Evolutionary conservation across 2,113 vertebrate genomes (phyloP).

Genomic region (Leuciscus idus): DNA sequence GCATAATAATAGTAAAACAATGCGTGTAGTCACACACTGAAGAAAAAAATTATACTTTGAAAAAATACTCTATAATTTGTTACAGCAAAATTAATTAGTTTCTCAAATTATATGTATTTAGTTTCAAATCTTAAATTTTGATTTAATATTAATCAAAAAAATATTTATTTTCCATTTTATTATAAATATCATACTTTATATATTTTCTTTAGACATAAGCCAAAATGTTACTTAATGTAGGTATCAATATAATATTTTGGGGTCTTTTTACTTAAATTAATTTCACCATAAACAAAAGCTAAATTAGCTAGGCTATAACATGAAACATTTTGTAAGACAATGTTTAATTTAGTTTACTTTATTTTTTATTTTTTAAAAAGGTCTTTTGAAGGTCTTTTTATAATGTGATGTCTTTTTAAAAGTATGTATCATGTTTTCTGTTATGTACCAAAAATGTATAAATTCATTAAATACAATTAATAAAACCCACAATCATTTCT

Average conservation of each 20-base stretch:
- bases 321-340: too few species aligned
- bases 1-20: constrained; percentile 8
- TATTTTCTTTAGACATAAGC: neutral
- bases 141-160: neutral
- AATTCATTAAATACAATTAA: too few species aligned
- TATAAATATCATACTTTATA: neutral
- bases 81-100: neutral
- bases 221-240: neutral
- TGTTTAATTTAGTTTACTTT: too few species aligned
- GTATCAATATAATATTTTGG: neutral
- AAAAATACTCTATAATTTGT: neutral
- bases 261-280: neutral
- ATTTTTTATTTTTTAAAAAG: too few species aligned
- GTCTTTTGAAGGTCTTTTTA: too few species aligned
- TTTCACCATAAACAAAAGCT: neutral
- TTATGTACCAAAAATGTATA: neutral
- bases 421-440: neutral
- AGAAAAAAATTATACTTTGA: neutral
- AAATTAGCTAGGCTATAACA: too few species aligned
- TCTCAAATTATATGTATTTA: neutral
- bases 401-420: neutral
- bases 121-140: neutral
- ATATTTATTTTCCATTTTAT: neutral
- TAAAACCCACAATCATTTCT: neutral
- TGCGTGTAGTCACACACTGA: neutral